Base-by-base conservation (phyloP, 1,140 invertebrate species). In the Laupala kohalensis region DNA sequence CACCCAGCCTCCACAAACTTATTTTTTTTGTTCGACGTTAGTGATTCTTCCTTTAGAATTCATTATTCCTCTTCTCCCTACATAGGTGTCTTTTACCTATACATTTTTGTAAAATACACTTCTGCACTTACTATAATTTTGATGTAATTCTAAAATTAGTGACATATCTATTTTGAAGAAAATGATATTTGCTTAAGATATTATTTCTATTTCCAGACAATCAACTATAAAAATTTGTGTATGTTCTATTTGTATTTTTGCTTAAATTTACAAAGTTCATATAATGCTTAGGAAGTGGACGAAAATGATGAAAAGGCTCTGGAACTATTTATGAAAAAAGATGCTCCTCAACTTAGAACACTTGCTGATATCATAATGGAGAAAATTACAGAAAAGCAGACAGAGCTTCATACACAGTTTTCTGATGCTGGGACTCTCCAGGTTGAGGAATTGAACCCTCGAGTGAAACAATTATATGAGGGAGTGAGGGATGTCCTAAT, bases 301-400 rank as follows among this genome's bases (percentile, higher is more conserved):
- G 89, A 91, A 78, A 92, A 94, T 62, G 95, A 97, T 83, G 93
- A 96, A 78, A 86, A 87, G 77, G 94, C 93, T 4, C 84, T 98
- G 63, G 86, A 90, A 79, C 86, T 87, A 79, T 98, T 97, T 77
- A 92, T 94, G 88, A 87, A 86, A 71, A 85, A 82, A 80, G 88
- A 90, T 81, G 85, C 80, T 67, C 82, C 75, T 77, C 87, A 83
- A 75, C 83, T 79, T 77, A 79, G 88, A 67, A 94, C 92, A 25
- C 79, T 98, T 28, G 92, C 91, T 28, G 94, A 98, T 78, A 90
- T 96, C 67, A 95, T 98, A 72, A 87, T 90, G 83, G 93, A 96
- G 76, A 97, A 95, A 83, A 88, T 98, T 65, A 92, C 90, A 69
- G 94, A 97, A 78, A 97, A 96, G 78, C 88, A 94, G 78, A 95